A percentile compares a stretch with the other conserved stretches of the same genome.
phyloP scores from a whole-genome alignment of 1,140 invertebrate genomes.

The Physella acuta region DNA sequence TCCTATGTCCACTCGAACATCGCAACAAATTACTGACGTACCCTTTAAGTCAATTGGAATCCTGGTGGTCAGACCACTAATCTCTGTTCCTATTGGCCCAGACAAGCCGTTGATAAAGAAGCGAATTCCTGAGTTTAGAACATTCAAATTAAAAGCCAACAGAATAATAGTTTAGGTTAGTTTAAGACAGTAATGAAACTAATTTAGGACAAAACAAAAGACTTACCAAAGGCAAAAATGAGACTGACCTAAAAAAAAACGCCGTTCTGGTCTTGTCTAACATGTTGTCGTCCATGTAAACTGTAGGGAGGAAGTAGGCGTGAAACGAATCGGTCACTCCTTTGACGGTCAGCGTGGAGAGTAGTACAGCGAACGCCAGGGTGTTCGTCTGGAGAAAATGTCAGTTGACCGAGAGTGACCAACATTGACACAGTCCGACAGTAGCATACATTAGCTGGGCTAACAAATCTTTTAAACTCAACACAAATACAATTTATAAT shows the following conservation, averaged over 20 bases:
- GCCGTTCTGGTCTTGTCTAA: conserved; percentile 10
- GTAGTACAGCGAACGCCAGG: neutral
- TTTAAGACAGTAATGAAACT: no score
- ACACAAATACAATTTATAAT: no score
- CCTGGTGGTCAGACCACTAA: neutral
- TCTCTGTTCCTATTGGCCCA: conserved; percentile 2
- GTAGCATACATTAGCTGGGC: no score
- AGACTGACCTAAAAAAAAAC: neutral
- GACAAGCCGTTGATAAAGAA: neutral
- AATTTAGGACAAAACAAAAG: neutral
- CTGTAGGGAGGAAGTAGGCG: neutral
- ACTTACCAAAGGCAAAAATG: neutral
- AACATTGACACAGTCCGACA: no score
- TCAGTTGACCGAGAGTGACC: no score
- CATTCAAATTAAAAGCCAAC: neutral
- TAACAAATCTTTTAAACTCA: no score
- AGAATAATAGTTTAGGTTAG: no score
- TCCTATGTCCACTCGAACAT: no score
- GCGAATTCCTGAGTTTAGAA: conserved; percentile 2
- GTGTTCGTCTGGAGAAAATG: no score
- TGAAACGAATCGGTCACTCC: conserved; percentile 1
- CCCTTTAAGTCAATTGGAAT: conserved; percentile 6
- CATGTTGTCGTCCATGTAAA: conserved; percentile 16
- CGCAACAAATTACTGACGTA: no score
- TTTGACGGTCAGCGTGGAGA: neutral